Conservation (phyloP, 1,140 invertebrate genomes). For the Macrostomum lignano region DNA sequence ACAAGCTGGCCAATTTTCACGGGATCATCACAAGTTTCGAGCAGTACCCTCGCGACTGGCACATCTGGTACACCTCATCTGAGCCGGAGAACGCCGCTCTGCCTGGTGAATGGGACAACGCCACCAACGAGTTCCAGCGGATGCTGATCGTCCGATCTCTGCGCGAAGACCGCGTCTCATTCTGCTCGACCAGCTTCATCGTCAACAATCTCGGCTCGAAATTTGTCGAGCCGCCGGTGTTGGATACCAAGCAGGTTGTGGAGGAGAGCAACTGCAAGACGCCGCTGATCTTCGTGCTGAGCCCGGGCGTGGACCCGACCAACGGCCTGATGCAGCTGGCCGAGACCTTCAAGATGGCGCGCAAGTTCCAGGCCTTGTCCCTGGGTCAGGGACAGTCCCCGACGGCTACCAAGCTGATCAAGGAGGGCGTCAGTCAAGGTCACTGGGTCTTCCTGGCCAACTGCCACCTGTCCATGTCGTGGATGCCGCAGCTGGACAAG, state of each 20-base stretch:
- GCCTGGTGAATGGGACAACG: slow-evolving; percentile 46
- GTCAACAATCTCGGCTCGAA: slow-evolving; percentile 27
- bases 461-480: slow-evolving; percentile 56
- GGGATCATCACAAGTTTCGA: slow-evolving; percentile 47
- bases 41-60: slow-evolving; percentile 44
- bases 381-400: slow-evolving; percentile 28
- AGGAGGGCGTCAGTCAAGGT: slow-evolving; percentile 26
- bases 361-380: slow-evolving; percentile 32
- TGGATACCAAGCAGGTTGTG: slow-evolving; percentile 26
- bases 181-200: slow-evolving; percentile 27
- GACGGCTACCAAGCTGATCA: slow-evolving; percentile 27
- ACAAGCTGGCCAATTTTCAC: slow-evolving; percentile 50
- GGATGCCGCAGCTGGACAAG: slow-evolving; percentile 57
- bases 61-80: slow-evolving; percentile 40
- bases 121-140: slow-evolving; percentile 36
- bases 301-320: slow-evolving; percentile 28
- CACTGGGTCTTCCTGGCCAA: slow-evolving; percentile 45
- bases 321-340: slow-evolving; percentile 39
- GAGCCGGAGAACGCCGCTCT: slow-evolving; percentile 41
- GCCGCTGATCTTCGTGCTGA: slow-evolving; percentile 29
- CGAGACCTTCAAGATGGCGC: slow-evolving; percentile 38
- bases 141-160: slow-evolving; percentile 27
- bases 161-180: slow-evolving; percentile 25
- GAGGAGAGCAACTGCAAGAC: slow-evolving; percentile 26
- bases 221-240: slow-evolving; percentile 27